phyloP scores from a whole-genome alignment of 2,888 invertebrate genomes.

The Himalopsyche anomala region DNA sequence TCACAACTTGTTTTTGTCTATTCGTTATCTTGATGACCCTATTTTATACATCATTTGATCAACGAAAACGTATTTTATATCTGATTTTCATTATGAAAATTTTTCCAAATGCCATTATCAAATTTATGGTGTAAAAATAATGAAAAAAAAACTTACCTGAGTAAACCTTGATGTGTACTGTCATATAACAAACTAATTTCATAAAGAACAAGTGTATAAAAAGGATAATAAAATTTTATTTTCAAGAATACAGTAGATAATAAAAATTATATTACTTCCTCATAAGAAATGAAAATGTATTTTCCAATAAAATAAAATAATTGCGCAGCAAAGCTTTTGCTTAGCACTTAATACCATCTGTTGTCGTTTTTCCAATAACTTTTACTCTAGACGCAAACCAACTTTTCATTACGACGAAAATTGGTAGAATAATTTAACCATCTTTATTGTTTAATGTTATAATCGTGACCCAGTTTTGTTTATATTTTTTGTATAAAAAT shows the following conservation, averaged over 20 bases:
- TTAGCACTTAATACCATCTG: background rate
- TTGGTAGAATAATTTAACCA: background rate
- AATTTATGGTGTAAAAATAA: too few species aligned
- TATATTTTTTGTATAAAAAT: too few species aligned
- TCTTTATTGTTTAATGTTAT: too few species aligned
- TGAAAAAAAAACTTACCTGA: too few species aligned
- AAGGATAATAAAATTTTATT: constrained; percentile 11
- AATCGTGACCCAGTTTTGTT: too few species aligned
- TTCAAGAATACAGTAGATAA: background rate
- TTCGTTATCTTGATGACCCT: too few species aligned
- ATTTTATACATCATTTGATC: too few species aligned
- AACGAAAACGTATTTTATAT: too few species aligned
- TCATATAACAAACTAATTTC: constrained; percentile 30
- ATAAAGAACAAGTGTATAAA: constrained; percentile 21
- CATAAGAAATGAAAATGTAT: constrained; percentile 12
- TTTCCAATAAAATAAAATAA: constrained; percentile 26
- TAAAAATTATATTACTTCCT: constrained; percentile 16
- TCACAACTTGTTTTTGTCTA: too few species aligned
- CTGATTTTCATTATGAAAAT: too few species aligned
- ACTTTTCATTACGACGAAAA: background rate
- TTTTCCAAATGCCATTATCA: too few species aligned
- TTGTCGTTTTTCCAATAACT: background rate
- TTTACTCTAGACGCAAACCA: background rate
- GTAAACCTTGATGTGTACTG: background rate
- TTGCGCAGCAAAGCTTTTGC: background rate